Percentiles rank a stretch among this genome's conserved stretches.
These are phyloP conservation scores for Andrena minutula DNA, from an alignment of 2,888 invertebrate species.

Conservation along the genomic window DNA sequence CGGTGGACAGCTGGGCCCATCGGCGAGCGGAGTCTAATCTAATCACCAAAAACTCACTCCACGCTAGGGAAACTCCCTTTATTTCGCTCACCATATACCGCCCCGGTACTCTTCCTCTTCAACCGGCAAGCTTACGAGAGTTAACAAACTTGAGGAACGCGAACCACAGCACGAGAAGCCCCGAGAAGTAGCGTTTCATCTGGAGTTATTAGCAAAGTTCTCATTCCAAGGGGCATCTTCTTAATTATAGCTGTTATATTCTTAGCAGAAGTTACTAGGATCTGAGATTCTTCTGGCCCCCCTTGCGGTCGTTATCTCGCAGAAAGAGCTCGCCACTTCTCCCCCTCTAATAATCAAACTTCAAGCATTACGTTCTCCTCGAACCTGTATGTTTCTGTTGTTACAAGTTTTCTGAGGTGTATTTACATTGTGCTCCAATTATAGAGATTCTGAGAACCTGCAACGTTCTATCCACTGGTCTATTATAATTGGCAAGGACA, in stretches of 20 bases:
- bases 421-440: conserved; percentile 22
- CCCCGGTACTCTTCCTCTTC: conserved; percentile 64
- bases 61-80: conserved; percentile 78
- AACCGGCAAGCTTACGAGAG: conserved; percentile 79
- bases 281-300: conserved; percentile 45
- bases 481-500: conserved; percentile 1
- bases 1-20: conserved; percentile 78
- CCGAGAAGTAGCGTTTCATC: conserved; percentile 73
- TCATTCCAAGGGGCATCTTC: conserved; percentile 80
- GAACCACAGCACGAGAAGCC: conserved; percentile 69
- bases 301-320: conserved; percentile 35
- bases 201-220: conserved; percentile 83
- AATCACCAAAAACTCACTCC: conserved; percentile 81
- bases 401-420: conserved; percentile 12
- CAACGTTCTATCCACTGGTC: conserved; percentile 3
- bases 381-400: neutral
- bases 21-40: conserved; percentile 77
- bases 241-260: conserved; percentile 79
- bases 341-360: conserved; percentile 18
- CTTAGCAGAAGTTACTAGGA: conserved; percentile 59
- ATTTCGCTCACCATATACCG: conserved; percentile 75
- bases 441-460: neutral
- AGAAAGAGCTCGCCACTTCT: neutral
- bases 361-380: neutral
- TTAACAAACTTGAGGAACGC: conserved; percentile 83